Base-by-base conservation (phyloP, 2,888 invertebrate species). In the Pseudococcus jackbeardsleyi region DNA sequence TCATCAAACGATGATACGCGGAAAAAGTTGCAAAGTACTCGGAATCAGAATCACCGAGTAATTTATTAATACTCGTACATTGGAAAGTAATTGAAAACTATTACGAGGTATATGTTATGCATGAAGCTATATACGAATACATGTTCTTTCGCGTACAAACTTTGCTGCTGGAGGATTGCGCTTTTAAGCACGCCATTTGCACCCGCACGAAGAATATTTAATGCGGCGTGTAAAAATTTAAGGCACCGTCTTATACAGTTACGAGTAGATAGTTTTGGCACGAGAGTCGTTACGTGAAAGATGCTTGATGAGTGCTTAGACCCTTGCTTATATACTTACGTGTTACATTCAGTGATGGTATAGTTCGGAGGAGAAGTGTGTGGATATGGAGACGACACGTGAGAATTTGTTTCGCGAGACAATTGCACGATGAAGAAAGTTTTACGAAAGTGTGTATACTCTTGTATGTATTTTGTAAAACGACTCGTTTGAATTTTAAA, bases 401-500 rank as follows among this genome's bases (percentile, higher is more conserved):
- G 33, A 72, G 64, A 64, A 64, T 64, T 64, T 22, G 19, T 72
- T 72, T 72, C 33, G 33, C 72, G 72, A 33, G 33, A 19, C 19
- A 33, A 72, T 33, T 33, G 12, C 33, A 22, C 72, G 72, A 72
- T 4, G 72, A 72, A 72, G 64, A 64, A 64, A 22, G 64, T 64
- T 11, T 64, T 12, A 22, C 22, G 22, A 64, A 15, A 64, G 22
- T 19, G 22, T 64, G 22, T 50, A 50, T 46, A 46, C 46, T 5
- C 9, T 12, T 50, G 15, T 50, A 15, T 50, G 48, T 50, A 50
- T 26, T 72, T 72, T 72, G 26, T 12, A 72, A 72, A 33, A 72
- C 72, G 72, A 72, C n/a, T 72, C 19, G 54, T 54, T 54, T 54
- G 33, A 72, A 72, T 72, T 72, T 72, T 39, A 72, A 72, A 72